Evolutionary conservation across 2,113 vertebrate species (phyloP).

Genomic region (Gasterosteus aculeatus): DNA sequence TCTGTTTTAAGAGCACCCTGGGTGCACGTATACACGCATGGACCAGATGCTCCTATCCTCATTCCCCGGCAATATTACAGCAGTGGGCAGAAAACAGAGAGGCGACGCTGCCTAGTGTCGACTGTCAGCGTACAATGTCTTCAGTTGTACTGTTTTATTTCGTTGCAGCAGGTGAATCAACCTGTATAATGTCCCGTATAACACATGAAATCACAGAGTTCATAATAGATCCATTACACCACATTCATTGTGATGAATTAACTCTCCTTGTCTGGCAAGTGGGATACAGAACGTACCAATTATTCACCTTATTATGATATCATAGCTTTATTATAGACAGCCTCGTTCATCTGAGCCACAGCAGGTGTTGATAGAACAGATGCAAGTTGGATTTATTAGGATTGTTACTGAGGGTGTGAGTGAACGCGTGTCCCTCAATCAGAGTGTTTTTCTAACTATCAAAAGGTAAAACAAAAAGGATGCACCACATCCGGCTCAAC

Average conservation of each 20-base stretch:
- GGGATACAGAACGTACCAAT: background rate
- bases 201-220: background rate
- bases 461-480: constrained; percentile 3
- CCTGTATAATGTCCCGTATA: background rate
- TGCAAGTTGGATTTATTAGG: constrained; percentile 19
- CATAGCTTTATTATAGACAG: background rate
- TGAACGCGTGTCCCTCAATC: constrained; percentile 9
- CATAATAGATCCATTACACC: background rate
- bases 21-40: constrained; percentile 50
- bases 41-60: constrained; percentile 70
- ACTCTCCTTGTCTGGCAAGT: background rate
- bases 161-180: background rate
- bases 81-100: constrained; percentile 48
- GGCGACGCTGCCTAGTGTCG: constrained; percentile 19
- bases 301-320: background rate
- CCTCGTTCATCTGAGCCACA: background rate
- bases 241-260: background rate
- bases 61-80: constrained; percentile 47
- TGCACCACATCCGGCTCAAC: constrained; percentile 48
- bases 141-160: background rate
- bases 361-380: constrained; percentile 19
- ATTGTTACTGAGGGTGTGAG: background rate
- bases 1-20: constrained; percentile 61
- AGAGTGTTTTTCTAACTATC: constrained; percentile 36
- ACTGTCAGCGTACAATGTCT: constrained; percentile 1